These are phyloP conservation scores for Vulpes vulpes DNA, from an alignment of 2,113 vertebrate species.

Conservation along the genomic window DNA sequence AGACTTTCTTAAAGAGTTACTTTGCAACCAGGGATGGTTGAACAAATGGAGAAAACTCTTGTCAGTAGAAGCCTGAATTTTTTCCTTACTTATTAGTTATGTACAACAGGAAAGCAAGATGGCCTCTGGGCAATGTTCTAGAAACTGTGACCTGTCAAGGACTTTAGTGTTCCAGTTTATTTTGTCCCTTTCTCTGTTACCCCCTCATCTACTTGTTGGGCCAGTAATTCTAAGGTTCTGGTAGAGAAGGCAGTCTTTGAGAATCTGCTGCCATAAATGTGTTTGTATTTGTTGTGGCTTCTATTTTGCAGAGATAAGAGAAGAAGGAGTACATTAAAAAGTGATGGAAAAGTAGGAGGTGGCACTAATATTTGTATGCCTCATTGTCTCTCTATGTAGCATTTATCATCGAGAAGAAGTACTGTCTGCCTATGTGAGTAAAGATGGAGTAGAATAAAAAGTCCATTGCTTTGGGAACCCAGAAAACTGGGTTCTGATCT, in stretches of 20 bases:
- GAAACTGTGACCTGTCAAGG: background rate
- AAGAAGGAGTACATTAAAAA: background rate
- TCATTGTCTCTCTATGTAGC: background rate
- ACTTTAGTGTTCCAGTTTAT: background rate
- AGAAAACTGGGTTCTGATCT: background rate
- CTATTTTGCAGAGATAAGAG: background rate
- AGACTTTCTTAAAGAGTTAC: slow-evolving; percentile 25
- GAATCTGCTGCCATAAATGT: background rate
- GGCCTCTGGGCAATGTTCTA: background rate
- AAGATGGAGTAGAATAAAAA: background rate
- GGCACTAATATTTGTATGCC: background rate
- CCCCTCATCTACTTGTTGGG: background rate
- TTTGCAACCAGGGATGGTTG: background rate
- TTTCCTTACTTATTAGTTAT: background rate
- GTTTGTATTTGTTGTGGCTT: background rate
- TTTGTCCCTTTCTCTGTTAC: background rate
- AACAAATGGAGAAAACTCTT: slow-evolving; percentile 8
- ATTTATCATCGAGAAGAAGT: background rate
- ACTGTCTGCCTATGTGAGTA: background rate
- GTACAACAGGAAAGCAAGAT: background rate
- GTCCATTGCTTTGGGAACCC: background rate
- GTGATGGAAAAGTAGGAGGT: background rate
- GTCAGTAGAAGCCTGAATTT: background rate
- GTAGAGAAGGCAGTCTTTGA: background rate
- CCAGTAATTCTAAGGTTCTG: background rate